Conservation (phyloP, 1,140 invertebrate species). For the Drosophila navojoa region DNA sequence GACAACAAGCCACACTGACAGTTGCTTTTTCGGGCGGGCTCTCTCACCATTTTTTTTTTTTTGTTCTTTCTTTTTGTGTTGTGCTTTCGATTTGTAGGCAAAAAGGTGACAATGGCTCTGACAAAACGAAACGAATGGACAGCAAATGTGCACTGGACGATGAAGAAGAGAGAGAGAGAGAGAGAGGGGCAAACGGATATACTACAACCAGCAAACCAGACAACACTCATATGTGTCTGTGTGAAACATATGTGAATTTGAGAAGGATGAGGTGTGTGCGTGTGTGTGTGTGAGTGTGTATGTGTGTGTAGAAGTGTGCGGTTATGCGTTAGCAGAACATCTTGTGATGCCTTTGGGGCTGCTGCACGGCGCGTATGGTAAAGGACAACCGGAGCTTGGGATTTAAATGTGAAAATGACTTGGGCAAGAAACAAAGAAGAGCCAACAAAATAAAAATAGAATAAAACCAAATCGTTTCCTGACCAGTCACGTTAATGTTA, state of each 20-base stretch:
- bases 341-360: conserved; percentile 17
- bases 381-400: conserved; percentile 13
- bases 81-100: conserved; percentile 30
- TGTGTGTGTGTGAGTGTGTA: neutral
- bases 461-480: neutral
- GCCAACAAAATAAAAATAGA: neutral
- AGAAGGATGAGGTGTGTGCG: neutral
- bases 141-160: conserved; percentile 65
- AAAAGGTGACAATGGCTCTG: conserved; percentile 73
- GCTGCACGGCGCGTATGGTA: neutral
- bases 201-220: conserved; percentile 7
- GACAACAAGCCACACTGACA: conserved; percentile 78
- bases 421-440: neutral
- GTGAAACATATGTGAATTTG: conserved; percentile 70
- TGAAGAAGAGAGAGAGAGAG: too few species aligned
- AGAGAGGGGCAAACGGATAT: conserved; percentile 2
- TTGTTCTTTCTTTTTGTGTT: neutral
- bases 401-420: conserved; percentile 25
- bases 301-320: conserved; percentile 3
- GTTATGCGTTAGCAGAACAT: conserved; percentile 12
- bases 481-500: conserved; percentile 21
- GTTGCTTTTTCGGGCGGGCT: conserved; percentile 60
- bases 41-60: neutral
- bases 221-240: conserved; percentile 34
- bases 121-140: conserved; percentile 59